Percentiles rank a stretch among this genome's conserved stretches.
Evolutionary conservation across 2,888 invertebrate species (phyloP).

Genomic region (Parnassius apollo): DNA sequence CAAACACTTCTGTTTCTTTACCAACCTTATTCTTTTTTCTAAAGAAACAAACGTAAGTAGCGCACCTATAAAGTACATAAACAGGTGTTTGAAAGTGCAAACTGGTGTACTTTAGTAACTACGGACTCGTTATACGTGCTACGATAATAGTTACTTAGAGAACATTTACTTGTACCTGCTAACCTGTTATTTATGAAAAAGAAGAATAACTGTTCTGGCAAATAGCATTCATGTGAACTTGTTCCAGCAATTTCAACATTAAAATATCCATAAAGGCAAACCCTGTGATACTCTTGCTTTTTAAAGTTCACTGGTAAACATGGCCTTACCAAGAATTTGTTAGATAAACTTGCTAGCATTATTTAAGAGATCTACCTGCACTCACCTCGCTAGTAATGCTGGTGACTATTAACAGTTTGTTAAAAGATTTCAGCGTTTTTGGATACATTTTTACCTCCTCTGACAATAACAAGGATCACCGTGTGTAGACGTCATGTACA

Average conservation of each 20-base stretch:
- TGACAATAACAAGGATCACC: no score
- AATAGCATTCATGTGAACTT: slow-evolving; percentile 2
- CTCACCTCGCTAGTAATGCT: no score
- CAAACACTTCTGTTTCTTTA: slow-evolving; percentile 8
- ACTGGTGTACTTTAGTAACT: slow-evolving; percentile 26
- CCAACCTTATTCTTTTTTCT: slow-evolving; percentile 21
- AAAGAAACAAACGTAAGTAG: slow-evolving; percentile 26
- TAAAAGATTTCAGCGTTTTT: no score
- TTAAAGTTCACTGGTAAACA: no score
- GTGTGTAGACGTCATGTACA: no score
- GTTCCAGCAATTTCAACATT: neutral
- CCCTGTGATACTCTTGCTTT: no score
- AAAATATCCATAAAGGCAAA: no score
- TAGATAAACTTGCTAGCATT: no score
- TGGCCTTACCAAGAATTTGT: no score
- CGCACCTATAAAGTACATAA: slow-evolving; percentile 30
- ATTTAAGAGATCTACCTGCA: no score
- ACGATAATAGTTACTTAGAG: slow-evolving; percentile 23
- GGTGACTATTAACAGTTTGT: no score
- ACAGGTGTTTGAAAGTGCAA: slow-evolving; percentile 30
- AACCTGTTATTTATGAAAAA: slow-evolving; percentile 15
- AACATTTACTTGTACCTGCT: slow-evolving; percentile 12
- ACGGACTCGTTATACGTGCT: slow-evolving; percentile 26
- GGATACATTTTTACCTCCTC: no score
- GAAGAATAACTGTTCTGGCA: slow-evolving; percentile 8